A percentile compares a stretch with the other conserved stretches of the same genome.
Evolutionary conservation across 2,797 vertebrate genomes (phyloP).

Genomic region (Balearica regulorum): DNA sequence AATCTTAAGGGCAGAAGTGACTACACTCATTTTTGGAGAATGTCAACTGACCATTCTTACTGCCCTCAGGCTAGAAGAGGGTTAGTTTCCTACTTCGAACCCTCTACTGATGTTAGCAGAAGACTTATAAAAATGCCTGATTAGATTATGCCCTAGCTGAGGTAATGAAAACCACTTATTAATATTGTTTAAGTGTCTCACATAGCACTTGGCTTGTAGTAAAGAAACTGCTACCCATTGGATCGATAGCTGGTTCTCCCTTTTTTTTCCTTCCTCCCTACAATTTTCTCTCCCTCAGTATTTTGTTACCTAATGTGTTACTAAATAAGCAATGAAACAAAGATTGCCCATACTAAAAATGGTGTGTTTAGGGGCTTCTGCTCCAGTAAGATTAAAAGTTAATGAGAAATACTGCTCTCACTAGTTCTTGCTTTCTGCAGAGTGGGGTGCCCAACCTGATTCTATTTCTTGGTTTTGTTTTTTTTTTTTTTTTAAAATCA

Average conservation of each 20-base stretch:
- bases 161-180: not conserved
- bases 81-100: not conserved
- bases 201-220: not conserved
- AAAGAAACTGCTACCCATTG: not conserved
- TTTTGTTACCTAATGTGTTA: not conserved
- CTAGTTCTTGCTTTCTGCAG: not conserved
- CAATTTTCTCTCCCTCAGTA: not conserved
- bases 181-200: not conserved
- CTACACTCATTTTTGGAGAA: not conserved
- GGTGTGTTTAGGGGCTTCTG: not conserved
- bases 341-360: not conserved
- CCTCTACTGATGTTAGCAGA: not conserved
- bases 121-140: not conserved
- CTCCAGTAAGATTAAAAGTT: not conserved
- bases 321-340: not conserved
- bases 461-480: not conserved
- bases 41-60: not conserved
- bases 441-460: not conserved
- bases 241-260: not conserved
- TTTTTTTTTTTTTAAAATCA: rapidly evolving
- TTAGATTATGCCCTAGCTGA: not conserved
- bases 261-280: not conserved
- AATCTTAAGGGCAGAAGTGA: not conserved
- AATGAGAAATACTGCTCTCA: not conserved
- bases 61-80: not conserved